Conservation (phyloP, 2,888 invertebrate genomes). For the Sinelater perroti region DNA sequence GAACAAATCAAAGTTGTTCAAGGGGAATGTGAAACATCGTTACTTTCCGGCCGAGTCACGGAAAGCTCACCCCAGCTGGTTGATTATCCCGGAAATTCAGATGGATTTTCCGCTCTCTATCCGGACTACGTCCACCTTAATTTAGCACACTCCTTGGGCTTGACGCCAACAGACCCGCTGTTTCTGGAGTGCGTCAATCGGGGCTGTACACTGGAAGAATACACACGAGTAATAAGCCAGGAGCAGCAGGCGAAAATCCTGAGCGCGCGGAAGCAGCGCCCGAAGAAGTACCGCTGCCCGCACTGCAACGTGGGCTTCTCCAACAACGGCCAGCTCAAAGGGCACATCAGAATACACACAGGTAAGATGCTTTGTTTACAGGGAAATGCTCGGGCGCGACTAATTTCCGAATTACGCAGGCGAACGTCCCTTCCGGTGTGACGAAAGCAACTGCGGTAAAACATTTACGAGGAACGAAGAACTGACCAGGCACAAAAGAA, state of each 20-base stretch:
- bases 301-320: constrained; percentile 91
- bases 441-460: constrained; percentile 85
- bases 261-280: constrained; percentile 78
- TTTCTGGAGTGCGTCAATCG: constrained; percentile 56
- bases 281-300: constrained; percentile 91
- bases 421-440: constrained; percentile 89
- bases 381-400: background rate
- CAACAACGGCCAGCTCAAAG: constrained; percentile 92
- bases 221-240: constrained; percentile 74
- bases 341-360: constrained; percentile 90
- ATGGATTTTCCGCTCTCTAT: constrained; percentile 44
- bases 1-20: background rate
- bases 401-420: constrained; percentile 60
- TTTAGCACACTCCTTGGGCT: constrained; percentile 47
- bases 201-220: constrained; percentile 73
- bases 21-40: no score
- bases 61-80: background rate
- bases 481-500: constrained; percentile 88
- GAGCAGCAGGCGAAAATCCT: constrained; percentile 75
- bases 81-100: constrained; percentile 32
- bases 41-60: no score
- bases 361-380: constrained; percentile 15
- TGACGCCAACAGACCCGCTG: constrained; percentile 50
- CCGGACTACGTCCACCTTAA: constrained; percentile 41
- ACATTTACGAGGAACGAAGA: constrained; percentile 93